These are phyloP conservation scores for Acromyrmex heyeri DNA, from an alignment of 1,140 invertebrate genomes.

Conservation along the genomic window DNA sequence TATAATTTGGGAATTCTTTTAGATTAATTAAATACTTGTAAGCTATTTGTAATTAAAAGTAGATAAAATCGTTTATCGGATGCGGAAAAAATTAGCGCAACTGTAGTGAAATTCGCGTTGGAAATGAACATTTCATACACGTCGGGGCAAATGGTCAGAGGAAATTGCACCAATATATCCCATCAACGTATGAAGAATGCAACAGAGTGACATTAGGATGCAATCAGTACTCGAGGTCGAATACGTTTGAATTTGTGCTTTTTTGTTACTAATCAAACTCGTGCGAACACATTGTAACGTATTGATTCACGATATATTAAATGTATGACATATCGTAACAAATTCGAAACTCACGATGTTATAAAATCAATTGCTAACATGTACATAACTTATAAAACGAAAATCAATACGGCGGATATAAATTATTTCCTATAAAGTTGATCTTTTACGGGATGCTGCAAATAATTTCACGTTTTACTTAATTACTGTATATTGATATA, in stretches of 20 bases:
- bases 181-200: not conserved
- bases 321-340: not conserved
- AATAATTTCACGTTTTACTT: not conserved
- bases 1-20: not conserved
- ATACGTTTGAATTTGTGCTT: slow-evolving; percentile 43
- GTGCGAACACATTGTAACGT: not conserved
- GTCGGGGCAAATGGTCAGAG: slow-evolving; percentile 37
- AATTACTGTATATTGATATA: slow-evolving; percentile 11
- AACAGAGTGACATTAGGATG: not conserved
- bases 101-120: slow-evolving; percentile 1
- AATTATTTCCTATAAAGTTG: not conserved
- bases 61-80: slow-evolving; percentile 9
- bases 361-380: not conserved
- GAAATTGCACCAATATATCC: slow-evolving; percentile 33
- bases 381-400: not conserved
- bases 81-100: not conserved
- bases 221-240: not conserved
- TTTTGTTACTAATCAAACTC: slow-evolving; percentile 17
- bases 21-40: not conserved
- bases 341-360: not conserved
- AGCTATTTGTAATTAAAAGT: not conserved
- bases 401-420: slow-evolving; percentile 1
- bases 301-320: slow-evolving; percentile 13
- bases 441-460: not conserved
- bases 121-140: slow-evolving; percentile 27